Evolutionary conservation across 2,797 vertebrate genomes (phyloP).

Genomic region (Lepus oiostolus): DNA sequence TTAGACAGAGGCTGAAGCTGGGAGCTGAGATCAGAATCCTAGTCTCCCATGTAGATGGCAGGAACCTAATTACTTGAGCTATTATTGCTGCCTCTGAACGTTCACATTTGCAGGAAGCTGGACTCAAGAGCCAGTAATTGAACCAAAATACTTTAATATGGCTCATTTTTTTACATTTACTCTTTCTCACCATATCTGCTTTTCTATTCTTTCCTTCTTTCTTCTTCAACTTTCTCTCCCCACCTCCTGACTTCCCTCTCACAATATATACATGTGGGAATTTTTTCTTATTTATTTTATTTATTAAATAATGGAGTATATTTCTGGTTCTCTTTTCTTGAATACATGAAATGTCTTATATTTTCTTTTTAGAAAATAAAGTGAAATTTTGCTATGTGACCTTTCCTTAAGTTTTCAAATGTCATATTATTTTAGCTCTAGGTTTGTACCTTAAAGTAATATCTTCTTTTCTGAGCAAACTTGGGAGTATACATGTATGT

Average conservation of each 20-base stretch:
- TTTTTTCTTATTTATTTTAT: background rate
- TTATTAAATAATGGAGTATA: background rate
- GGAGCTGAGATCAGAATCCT: too few relatives aligned
- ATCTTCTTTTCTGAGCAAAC: background rate
- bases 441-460: background rate
- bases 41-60: too few relatives aligned
- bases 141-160: too few relatives aligned
- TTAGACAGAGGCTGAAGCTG: too few relatives aligned
- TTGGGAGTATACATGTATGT: background rate
- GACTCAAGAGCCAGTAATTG: too few relatives aligned
- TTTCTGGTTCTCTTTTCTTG: background rate
- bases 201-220: background rate
- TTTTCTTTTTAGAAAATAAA: conserved; percentile 45
- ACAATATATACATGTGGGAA: background rate
- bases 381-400: background rate
- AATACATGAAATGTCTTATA: background rate
- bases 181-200: background rate
- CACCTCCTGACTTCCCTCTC: background rate
- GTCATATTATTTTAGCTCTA: background rate
- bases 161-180: background rate
- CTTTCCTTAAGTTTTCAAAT: conserved; percentile 48
- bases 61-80: too few relatives aligned
- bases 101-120: too few relatives aligned
- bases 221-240: background rate
- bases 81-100: background rate